These are phyloP conservation scores for Agrenia bidenticulata DNA, from an alignment of 2,888 invertebrate genomes.

Conservation along the genomic window DNA sequence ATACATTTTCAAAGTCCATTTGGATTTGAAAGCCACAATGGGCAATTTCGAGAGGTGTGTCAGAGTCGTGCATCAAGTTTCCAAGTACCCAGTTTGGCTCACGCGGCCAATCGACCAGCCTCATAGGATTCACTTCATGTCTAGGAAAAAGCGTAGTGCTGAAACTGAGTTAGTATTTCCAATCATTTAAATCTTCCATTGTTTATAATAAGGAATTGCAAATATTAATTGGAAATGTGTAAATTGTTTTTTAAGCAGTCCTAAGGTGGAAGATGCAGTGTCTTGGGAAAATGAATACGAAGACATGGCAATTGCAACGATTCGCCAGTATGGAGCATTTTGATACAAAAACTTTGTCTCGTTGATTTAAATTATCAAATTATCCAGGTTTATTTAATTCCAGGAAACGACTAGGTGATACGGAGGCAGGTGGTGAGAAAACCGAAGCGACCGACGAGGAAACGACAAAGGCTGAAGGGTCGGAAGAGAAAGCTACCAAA, in stretches of 20 bases:
- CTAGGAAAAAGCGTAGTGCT: constrained; percentile 2
- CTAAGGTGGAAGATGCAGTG: no score
- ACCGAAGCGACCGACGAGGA: no score
- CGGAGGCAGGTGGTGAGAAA: neutral
- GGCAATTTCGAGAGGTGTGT: constrained; percentile 46
- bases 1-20: constrained; percentile 38
- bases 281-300: neutral
- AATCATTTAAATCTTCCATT: no score
- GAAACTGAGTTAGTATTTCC: no score
- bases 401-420: neutral
- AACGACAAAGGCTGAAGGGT: no score
- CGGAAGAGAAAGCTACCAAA: no score
- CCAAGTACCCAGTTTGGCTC: constrained; percentile 40
- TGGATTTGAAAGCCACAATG: constrained; percentile 41
- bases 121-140: constrained; percentile 1
- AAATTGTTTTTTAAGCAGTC: no score
- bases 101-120: constrained; percentile 47
- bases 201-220: no score
- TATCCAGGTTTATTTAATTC: no score
- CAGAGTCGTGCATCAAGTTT: constrained; percentile 31
- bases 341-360: no score
- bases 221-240: no score
- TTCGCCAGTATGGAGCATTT: neutral
- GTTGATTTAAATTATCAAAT: no score
- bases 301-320: constrained; percentile 3